A percentile compares a stretch with the other conserved stretches of the same genome.
Evolutionary conservation across 2,113 vertebrate species (phyloP).

Genomic region (Sisor rabdophorus): DNA sequence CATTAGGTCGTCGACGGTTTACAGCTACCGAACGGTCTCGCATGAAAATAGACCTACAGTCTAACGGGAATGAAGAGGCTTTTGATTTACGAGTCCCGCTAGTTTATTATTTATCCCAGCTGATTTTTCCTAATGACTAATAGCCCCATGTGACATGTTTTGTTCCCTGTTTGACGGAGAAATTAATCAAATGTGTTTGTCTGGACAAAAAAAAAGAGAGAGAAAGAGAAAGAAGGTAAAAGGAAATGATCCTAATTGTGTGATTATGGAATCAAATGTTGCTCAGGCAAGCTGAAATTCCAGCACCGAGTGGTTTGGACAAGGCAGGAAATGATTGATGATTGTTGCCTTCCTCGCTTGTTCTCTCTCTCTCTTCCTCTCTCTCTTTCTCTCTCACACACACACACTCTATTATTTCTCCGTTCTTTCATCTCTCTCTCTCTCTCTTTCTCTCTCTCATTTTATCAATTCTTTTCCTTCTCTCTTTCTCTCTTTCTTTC

Average conservation of each 20-base stretch:
- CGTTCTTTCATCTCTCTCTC: too few relatives aligned
- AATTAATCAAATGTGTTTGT: constrained; percentile 26
- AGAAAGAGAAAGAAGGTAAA: constrained; percentile 7
- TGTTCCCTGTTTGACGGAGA: constrained; percentile 20
- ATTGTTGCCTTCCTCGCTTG: not conserved
- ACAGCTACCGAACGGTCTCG: not conserved
- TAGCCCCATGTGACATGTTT: constrained; percentile 17
- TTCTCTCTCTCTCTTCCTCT: not conserved
- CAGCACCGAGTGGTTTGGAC: not conserved
- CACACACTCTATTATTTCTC: too few relatives aligned
- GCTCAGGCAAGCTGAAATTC: not conserved
- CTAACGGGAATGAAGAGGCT: constrained; percentile 4
- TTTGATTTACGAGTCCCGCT: constrained; percentile 27
- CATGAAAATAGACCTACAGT: not conserved
- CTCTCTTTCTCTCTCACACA: too few relatives aligned
- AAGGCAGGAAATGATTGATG: constrained; percentile 24
- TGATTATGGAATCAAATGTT: constrained; percentile 20
- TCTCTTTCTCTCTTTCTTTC: too few relatives aligned
- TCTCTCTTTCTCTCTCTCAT: too few relatives aligned
- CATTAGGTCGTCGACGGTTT: not conserved
- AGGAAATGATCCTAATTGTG: constrained; percentile 29
- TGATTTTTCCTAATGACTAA: constrained; percentile 32
- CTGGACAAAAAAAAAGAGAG: not conserved
- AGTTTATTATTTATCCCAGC: not conserved
- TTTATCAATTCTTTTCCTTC: too few relatives aligned